Conservation (phyloP, 2,888 invertebrate species). For the Xestobium rufovillosum region DNA sequence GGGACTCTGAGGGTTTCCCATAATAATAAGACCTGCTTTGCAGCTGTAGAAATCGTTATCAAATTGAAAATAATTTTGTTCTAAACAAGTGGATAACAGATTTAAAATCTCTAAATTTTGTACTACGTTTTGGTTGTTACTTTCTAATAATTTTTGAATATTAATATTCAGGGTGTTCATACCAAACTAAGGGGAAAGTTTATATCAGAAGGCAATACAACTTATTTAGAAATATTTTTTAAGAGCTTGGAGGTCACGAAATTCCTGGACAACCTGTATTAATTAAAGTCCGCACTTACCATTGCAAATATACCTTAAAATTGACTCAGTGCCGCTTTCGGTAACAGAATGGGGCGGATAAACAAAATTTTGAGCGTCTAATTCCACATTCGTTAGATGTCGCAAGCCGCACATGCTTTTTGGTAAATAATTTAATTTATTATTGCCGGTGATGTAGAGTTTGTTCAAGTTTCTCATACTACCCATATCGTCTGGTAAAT, state of each 20-base stretch:
- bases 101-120: no score
- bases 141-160: not conserved
- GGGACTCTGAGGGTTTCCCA: no score
- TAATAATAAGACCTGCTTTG: no score
- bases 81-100: no score
- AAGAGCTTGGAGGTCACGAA: not conserved
- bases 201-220: not conserved
- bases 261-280: not conserved
- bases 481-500: slow-evolving; percentile 56
- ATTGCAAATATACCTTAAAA: slow-evolving; percentile 57
- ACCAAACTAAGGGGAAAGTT: not conserved
- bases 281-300: slow-evolving; percentile 40
- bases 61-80: no score
- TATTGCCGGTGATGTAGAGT: slow-evolving; percentile 56
- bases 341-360: slow-evolving; percentile 60
- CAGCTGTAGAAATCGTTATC: no score
- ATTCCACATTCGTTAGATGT: slow-evolving; percentile 52
- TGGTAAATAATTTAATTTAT: slow-evolving; percentile 53
- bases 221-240: slow-evolving; percentile 1
- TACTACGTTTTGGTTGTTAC: no score
- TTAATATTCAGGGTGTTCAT: not conserved
- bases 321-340: slow-evolving; percentile 52
- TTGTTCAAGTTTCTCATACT: slow-evolving; percentile 53
- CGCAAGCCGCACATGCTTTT: slow-evolving; percentile 57
- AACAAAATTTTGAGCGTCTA: slow-evolving; percentile 54